These are phyloP conservation scores for Zaprionus inermis DNA, from an alignment of 1,140 invertebrate genomes.

Conservation along the genomic window DNA sequence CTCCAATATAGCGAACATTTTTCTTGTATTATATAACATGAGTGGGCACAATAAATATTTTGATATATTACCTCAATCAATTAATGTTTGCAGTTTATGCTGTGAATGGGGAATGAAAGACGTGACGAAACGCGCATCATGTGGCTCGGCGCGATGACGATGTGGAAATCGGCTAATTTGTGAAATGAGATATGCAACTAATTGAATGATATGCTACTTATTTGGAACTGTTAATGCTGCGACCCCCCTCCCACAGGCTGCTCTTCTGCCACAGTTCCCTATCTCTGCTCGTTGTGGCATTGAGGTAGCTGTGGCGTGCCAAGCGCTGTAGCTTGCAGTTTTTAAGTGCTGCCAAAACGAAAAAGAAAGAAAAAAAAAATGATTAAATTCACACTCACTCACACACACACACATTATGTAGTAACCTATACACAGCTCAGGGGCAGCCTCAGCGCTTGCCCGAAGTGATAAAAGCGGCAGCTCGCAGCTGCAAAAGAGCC, in stretches of 20 bases:
- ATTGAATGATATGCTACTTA: slow-evolving; percentile 35
- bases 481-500: slow-evolving; percentile 36
- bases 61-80: slow-evolving; percentile 9
- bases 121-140: slow-evolving; percentile 10
- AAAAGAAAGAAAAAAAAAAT: background rate
- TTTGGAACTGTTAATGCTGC: slow-evolving; percentile 2
- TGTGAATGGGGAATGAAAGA: slow-evolving; percentile 12
- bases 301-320: slow-evolving; percentile 7
- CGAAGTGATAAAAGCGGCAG: slow-evolving; percentile 29
- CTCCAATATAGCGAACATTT: too few species aligned
- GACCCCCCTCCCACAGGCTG: too few species aligned
- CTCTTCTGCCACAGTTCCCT: background rate
- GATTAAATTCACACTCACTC: slow-evolving; percentile 5
- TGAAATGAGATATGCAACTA: slow-evolving; percentile 37
- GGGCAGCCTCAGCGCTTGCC: slow-evolving; percentile 11
- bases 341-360: slow-evolving; percentile 32
- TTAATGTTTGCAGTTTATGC: background rate
- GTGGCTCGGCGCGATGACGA: background rate
- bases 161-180: slow-evolving; percentile 38
- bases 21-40: slow-evolving; percentile 14
- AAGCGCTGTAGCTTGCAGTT: slow-evolving; percentile 28
- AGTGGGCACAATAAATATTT: slow-evolving; percentile 20
- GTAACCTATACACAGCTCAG: background rate
- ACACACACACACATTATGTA: background rate
- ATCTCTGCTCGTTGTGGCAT: background rate